These are phyloP conservation scores for Melanerpes formicivorus DNA, from an alignment of 2,113 vertebrate species.

Conservation along the genomic window DNA sequence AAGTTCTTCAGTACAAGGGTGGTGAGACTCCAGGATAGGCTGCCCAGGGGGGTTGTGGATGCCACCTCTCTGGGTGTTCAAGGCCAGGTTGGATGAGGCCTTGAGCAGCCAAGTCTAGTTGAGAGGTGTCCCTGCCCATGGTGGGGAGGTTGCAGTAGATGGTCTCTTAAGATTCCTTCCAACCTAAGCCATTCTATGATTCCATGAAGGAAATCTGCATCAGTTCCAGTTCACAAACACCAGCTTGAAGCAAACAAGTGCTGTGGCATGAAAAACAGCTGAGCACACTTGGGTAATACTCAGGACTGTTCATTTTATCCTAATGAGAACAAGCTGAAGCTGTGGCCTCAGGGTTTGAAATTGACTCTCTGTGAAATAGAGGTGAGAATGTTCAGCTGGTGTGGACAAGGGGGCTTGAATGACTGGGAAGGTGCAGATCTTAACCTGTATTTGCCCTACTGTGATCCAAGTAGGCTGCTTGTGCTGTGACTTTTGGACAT, in stretches of 20 bases:
- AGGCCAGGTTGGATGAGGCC: too few relatives aligned
- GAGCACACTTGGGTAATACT: not conserved
- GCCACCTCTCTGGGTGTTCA: too few relatives aligned
- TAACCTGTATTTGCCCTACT: not conserved
- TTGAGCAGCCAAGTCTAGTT: too few relatives aligned
- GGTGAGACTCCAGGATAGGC: too few relatives aligned
- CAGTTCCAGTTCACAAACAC: not conserved
- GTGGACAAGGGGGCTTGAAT: not conserved
- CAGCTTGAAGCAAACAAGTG: not conserved
- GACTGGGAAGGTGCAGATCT: not conserved
- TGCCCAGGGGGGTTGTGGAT: too few relatives aligned
- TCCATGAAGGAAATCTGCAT: not conserved
- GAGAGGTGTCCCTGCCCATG: too few relatives aligned
- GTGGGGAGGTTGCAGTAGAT: too few relatives aligned
- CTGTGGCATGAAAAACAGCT: not conserved
- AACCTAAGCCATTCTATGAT: too few relatives aligned
- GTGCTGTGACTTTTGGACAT: not conserved
- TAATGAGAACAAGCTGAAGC: not conserved
- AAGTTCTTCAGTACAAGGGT: too few relatives aligned
- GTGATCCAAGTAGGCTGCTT: not conserved
- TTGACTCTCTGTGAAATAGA: not conserved
- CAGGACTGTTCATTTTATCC: not conserved
- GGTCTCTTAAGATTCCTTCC: too few relatives aligned
- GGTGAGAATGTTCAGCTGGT: not conserved
- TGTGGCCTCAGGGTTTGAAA: not conserved